A percentile compares a stretch with the other conserved stretches of the same genome.
Conservation (phyloP, 1,140 invertebrate genomes). For the Drosophila punjabiensis region DNA sequence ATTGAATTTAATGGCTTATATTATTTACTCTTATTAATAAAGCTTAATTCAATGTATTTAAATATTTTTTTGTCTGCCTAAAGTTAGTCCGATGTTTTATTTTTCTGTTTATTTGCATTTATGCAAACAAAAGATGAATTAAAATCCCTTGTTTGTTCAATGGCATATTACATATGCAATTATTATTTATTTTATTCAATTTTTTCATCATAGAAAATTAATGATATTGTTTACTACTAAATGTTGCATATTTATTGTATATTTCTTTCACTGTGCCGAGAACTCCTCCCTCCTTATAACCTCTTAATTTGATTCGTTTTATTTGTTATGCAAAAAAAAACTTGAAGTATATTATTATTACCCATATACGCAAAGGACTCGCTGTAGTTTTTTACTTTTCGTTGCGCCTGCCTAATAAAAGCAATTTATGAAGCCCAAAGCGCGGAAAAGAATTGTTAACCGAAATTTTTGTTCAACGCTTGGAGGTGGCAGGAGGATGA, state of each 20-base stretch:
- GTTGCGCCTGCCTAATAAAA: slow-evolving; percentile 75
- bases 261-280: slow-evolving; percentile 6
- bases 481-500: neutral
- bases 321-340: slow-evolving; percentile 80
- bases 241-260: neutral
- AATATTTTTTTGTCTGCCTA: neutral
- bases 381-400: slow-evolving; percentile 30
- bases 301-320: slow-evolving; percentile 77
- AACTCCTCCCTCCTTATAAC: neutral
- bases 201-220: slow-evolving; percentile 6
- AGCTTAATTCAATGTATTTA: neutral
- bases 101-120: neutral
- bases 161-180: neutral
- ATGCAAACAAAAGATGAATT: slow-evolving; percentile 6
- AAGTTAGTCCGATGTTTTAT: neutral
- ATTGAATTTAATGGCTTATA: too few species aligned
- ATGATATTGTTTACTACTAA: slow-evolving; percentile 1
- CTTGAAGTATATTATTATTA: slow-evolving; percentile 78
- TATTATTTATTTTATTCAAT: slow-evolving; percentile 7
- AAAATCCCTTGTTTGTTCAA: neutral
- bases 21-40: too few species aligned
- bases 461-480: slow-evolving; percentile 56
- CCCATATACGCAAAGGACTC: slow-evolving; percentile 24
- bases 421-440: slow-evolving; percentile 82
- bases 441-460: slow-evolving; percentile 83